Base-by-base conservation (phyloP, 2,113 vertebrate genomes). In the Tachysurus vachellii region DNA sequence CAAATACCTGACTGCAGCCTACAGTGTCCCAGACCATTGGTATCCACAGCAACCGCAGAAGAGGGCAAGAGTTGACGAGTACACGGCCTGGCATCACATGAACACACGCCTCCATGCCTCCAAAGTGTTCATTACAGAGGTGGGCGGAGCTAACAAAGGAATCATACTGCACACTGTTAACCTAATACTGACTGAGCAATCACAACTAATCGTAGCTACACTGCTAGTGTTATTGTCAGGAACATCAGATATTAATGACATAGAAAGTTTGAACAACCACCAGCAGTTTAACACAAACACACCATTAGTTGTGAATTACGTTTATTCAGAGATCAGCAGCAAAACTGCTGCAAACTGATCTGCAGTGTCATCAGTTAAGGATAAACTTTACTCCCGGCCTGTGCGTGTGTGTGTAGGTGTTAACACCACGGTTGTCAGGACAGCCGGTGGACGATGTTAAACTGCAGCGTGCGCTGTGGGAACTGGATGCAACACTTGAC, bases 81-180 rank as follows among this genome's bases (percentile, higher is more conserved):
- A 95, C 92, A 94, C 89, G 0, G 94, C 95, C 9, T 96, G 95
- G 95, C 95, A 95, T 82, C 95, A 96, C 36, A 92, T 12, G 23
- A 91, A 95, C 93, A 95, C 93, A 0, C 92, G 95, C 0, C 86
- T 89, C 0, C 92, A 94, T 4, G 87, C 94, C 0, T 89, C 95
- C 2, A 94, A 88, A 80, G 93, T 96, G 23, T 96, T 95, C 54
- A 42, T 94, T 0, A 85, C 92, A 53, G 94, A 96, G 94, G 95
- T 95, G 80, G 64, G 31, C 17, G 59, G 80, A 6, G 42, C 61
- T 82, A 82, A 64, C 64, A 1, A 66, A 13, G 4, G 57, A 44
- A 26, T 81, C 11, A 23, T 23, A 26, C 16, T 44, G 16, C 44
- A 62, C 36, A 31, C n/a, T 0, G 47, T 79, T 9, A 80, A 7